A percentile compares a stretch with the other conserved stretches of the same genome.
Conservation (phyloP, 2,888 invertebrate genomes). For the Agelastica alni region DNA sequence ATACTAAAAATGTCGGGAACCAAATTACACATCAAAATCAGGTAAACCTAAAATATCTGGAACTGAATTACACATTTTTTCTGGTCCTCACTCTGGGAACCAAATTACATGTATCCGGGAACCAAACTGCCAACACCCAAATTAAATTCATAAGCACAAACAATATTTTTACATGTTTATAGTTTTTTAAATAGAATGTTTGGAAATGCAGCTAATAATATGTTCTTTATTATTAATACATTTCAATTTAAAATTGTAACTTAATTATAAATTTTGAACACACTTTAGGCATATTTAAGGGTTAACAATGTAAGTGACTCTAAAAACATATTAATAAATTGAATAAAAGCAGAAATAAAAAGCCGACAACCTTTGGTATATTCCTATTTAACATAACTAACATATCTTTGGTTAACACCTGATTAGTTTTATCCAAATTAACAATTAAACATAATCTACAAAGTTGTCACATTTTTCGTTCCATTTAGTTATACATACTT, state of each 20-base stretch:
- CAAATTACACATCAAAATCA: too few species aligned
- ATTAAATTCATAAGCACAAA: background rate
- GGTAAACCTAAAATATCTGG: too few species aligned
- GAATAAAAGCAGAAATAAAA: background rate
- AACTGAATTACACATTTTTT: too few species aligned
- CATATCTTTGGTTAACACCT: background rate
- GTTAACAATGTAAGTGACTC: background rate
- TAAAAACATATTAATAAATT: background rate
- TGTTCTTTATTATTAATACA: background rate
- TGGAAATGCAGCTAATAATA: background rate
- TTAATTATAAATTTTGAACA: background rate
- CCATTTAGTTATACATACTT: background rate
- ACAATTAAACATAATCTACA: constrained; percentile 1
- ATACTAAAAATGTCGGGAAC: too few species aligned
- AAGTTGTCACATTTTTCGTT: background rate
- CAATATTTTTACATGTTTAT: background rate
- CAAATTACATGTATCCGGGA: too few species aligned
- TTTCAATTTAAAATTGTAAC: constrained; percentile 1
- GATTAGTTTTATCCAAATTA: background rate
- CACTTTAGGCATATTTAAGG: background rate
- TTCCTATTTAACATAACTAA: background rate
- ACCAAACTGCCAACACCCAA: too few species aligned
- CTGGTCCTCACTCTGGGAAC: too few species aligned
- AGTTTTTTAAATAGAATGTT: background rate
- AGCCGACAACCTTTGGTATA: background rate